Percentiles rank a stretch among this genome's conserved stretches.
Evolutionary conservation across 2,113 vertebrate genomes (phyloP).

Genomic region (Chloropsis hardwickii): DNA sequence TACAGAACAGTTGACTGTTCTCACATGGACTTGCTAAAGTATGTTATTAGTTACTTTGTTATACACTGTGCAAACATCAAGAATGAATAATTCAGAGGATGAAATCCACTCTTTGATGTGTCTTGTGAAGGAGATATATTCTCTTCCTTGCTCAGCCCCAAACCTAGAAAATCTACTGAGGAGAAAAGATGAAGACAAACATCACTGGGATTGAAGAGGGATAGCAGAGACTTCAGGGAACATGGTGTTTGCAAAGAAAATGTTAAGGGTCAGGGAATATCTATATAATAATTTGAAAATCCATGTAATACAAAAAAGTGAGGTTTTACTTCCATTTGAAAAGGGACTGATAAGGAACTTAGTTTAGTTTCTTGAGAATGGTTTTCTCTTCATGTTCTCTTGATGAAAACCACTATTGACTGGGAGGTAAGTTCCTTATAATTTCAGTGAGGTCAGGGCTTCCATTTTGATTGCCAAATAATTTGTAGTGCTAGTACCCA

Average conservation of each 20-base stretch:
- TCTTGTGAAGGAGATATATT: neutral
- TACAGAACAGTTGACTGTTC: neutral
- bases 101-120: neutral
- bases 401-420: neutral
- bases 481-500: neutral
- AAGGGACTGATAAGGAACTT: neutral
- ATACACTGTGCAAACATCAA: neutral
- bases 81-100: neutral
- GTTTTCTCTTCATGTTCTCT: neutral
- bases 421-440: neutral
- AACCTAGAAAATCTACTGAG: neutral
- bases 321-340: neutral
- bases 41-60: neutral
- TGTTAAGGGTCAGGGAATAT: neutral
- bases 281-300: neutral
- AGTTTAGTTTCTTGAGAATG: neutral
- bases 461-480: neutral
- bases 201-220: neutral
- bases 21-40: neutral
- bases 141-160: neutral
- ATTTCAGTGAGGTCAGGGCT: neutral
- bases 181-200: neutral
- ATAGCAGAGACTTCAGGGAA: neutral
- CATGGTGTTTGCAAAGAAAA: neutral
- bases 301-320: neutral